Conservation (phyloP, 2,113 vertebrate species). For the Ailuropoda melanoleuca region DNA sequence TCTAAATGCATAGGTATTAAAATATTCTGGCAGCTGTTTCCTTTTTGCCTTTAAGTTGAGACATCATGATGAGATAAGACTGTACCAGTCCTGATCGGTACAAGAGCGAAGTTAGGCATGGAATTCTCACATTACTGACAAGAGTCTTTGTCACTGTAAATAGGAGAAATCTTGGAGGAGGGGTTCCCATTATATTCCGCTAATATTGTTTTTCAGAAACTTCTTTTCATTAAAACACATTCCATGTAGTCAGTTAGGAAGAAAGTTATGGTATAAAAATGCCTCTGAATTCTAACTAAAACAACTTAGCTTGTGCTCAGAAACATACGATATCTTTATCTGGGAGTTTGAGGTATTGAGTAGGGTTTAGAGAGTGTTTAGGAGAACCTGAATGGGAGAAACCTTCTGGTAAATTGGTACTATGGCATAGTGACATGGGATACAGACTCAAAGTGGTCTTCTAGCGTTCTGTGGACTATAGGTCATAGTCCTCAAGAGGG, state of each 20-base stretch:
- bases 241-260: conserved; percentile 32
- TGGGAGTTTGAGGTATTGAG: neutral
- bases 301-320: conserved; percentile 2
- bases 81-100: neutral
- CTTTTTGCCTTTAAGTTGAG: conserved; percentile 71
- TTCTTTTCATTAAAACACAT: conserved; percentile 29
- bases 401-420: neutral
- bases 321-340: conserved; percentile 9
- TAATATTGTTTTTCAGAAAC: conserved; percentile 56
- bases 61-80: conserved; percentile 74
- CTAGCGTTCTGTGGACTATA: neutral
- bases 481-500: neutral
- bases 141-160: conserved; percentile 45
- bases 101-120: conserved; percentile 15
- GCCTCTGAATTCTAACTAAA: conserved; percentile 48
- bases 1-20: conserved; percentile 76
- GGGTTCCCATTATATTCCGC: conserved; percentile 3
- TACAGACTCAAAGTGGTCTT: neutral
- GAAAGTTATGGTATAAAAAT: neutral
- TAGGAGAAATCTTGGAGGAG: conserved; percentile 24
- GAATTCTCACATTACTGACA: conserved; percentile 18
- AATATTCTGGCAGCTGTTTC: conserved; percentile 78
- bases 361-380: conserved; percentile 31
- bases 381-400: neutral
- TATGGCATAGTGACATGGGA: neutral